These are phyloP conservation scores for Nothoprocta pentlandii DNA, from an alignment of 2,113 vertebrate species.

Conservation along the genomic window DNA sequence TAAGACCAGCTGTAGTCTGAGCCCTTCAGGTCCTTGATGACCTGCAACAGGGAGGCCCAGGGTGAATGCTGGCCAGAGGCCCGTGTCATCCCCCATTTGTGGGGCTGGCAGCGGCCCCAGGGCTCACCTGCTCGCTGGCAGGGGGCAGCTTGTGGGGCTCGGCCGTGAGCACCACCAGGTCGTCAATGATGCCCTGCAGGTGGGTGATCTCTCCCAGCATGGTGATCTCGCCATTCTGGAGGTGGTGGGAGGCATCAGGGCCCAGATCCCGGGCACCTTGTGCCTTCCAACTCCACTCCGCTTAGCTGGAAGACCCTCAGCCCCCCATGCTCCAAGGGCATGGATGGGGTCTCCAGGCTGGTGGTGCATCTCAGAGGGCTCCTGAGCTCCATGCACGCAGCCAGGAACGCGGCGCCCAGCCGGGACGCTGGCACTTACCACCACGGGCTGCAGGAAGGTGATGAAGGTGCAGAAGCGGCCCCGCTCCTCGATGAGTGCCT, in stretches of 20 bases:
- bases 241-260: neutral
- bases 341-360: too few relatives aligned
- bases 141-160: constrained; percentile 96
- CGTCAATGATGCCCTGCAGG: constrained; percentile 96
- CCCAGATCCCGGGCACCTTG: neutral
- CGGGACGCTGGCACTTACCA: constrained; percentile 82
- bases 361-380: too few relatives aligned
- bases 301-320: neutral
- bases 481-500: constrained; percentile 93
- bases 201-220: constrained; percentile 98
- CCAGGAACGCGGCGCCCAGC: too few relatives aligned
- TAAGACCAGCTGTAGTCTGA: constrained; percentile 98
- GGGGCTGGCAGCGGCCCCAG: accelerated
- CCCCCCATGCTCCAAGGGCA: too few relatives aligned
- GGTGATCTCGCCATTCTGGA: constrained; percentile 93
- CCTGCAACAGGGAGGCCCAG: constrained; percentile 76
- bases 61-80: neutral
- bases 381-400: too few relatives aligned
- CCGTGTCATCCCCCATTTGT: accelerated
- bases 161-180: constrained; percentile 89
- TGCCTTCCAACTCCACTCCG: accelerated
- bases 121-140: constrained; percentile 93
- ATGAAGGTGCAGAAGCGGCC: constrained; percentile 96
- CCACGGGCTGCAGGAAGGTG: constrained; percentile 91
- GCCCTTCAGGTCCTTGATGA: constrained; percentile 96